Conservation (phyloP, 2,888 invertebrate species). For the Alviniconcha strummeri region DNA sequence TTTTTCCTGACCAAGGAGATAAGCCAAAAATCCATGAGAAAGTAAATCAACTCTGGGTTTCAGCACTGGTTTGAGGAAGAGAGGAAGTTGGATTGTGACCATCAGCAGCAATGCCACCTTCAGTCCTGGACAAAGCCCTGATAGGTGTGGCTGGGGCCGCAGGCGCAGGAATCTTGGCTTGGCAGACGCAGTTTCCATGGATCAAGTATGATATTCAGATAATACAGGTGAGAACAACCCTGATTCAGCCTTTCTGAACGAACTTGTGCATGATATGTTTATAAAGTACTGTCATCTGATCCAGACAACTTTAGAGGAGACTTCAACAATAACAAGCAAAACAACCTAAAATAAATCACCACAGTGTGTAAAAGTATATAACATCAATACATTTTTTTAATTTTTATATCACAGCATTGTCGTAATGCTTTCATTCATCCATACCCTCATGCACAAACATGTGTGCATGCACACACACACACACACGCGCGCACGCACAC, state of each 20-base stretch:
- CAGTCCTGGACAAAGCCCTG: slow-evolving; percentile 45
- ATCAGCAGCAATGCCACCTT: slow-evolving; percentile 6
- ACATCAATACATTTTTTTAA: not conserved
- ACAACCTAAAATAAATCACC: not conserved
- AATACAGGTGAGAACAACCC: slow-evolving; percentile 28
- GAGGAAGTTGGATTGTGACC: no score
- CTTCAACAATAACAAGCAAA: not conserved
- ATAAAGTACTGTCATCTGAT: not conserved
- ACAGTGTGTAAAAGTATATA: not conserved
- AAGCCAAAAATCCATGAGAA: no score
- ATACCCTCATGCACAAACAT: not conserved
- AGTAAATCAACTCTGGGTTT: no score
- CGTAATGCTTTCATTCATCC: not conserved
- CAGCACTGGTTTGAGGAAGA: no score
- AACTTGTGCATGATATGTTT: no score
- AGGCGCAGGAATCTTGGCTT: slow-evolving; percentile 52
- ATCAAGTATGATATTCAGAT: slow-evolving; percentile 55
- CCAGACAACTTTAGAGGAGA: not conserved
- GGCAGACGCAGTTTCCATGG: slow-evolving; percentile 60
- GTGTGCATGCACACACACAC: not conserved
- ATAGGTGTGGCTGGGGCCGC: slow-evolving; percentile 52
- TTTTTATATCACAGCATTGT: slow-evolving; percentile 34
- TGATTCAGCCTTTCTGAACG: no score
- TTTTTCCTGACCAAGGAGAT: no score
- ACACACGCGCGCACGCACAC: not conserved